A percentile compares a stretch with the other conserved stretches of the same genome.
Conservation (phyloP, 2,888 invertebrate species). For the Dioctria linearis region DNA sequence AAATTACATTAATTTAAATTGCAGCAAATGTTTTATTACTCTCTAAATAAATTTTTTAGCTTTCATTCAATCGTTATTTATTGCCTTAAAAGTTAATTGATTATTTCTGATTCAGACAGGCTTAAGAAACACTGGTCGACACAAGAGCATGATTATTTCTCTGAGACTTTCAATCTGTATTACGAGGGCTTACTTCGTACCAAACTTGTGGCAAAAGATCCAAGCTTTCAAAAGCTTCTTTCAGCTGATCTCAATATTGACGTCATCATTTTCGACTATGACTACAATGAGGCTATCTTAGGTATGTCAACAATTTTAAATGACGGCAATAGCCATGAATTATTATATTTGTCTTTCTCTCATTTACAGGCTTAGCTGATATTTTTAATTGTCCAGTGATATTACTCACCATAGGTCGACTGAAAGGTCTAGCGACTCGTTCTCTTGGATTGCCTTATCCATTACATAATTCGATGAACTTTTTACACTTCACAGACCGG, state of each 20-base stretch:
- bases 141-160: slow-evolving; percentile 20
- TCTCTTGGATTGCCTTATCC: slow-evolving; percentile 46
- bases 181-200: slow-evolving; percentile 53
- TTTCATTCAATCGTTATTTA: no score
- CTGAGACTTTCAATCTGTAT: slow-evolving; percentile 42
- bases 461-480: slow-evolving; percentile 33
- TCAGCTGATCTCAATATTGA: slow-evolving; percentile 24
- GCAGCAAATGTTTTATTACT: no score
- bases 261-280: slow-evolving; percentile 56
- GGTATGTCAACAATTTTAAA: slow-evolving; percentile 37
- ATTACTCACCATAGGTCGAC: slow-evolving; percentile 29
- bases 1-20: no score
- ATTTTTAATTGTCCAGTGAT: slow-evolving; percentile 56
- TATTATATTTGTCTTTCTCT: not conserved
- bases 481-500: not conserved
- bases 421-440: slow-evolving; percentile 28
- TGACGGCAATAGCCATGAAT: not conserved
- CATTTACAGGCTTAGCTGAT: slow-evolving; percentile 47
- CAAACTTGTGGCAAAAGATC: slow-evolving; percentile 33
- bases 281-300: slow-evolving; percentile 57
- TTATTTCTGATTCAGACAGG: slow-evolving; percentile 3
- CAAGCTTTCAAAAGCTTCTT: slow-evolving; percentile 54
- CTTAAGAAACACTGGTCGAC: slow-evolving; percentile 8
- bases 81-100: no score
- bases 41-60: no score